phyloP scores from a whole-genome alignment of 2,888 invertebrate genomes.

The Linyphia triangularis region DNA sequence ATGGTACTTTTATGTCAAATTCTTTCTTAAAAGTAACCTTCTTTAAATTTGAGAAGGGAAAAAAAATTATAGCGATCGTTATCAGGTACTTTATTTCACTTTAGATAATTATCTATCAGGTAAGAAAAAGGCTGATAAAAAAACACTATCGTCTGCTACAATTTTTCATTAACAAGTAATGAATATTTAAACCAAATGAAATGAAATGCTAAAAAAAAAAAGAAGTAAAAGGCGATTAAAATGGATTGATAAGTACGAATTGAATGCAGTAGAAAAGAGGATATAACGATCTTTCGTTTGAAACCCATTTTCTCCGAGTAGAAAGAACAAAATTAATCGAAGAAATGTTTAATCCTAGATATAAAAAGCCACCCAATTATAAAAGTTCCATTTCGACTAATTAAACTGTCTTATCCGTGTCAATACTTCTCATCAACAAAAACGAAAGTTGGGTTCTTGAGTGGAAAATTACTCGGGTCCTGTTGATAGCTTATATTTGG shows the following conservation, averaged over 20 bases:
- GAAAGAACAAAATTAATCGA: constrained; percentile 5
- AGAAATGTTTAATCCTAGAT: background rate
- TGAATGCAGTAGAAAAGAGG: constrained; percentile 12
- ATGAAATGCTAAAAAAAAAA: background rate
- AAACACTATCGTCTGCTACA: background rate
- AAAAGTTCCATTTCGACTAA: constrained; percentile 17
- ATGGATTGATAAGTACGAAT: constrained; percentile 13
- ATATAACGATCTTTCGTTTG: constrained; percentile 14
- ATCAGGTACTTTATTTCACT: background rate
- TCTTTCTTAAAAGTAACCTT: too few species aligned
- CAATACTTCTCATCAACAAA: background rate
- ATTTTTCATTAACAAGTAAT: constrained; percentile 16
- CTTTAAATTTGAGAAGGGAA: too few species aligned
- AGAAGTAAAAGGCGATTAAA: background rate
- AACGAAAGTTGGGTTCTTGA: background rate
- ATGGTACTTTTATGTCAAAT: too few species aligned
- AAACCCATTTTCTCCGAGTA: background rate
- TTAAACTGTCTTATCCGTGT: constrained; percentile 12
- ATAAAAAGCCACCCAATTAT: constrained; percentile 37
- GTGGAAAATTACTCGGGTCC: background rate
- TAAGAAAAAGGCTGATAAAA: background rate
- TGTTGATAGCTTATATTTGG: too few species aligned
- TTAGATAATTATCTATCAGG: background rate
- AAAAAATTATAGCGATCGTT: background rate
- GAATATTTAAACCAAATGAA: constrained; percentile 41